These are phyloP conservation scores for Corythaeola cristata DNA, from an alignment of 2,113 vertebrate genomes.

Conservation along the genomic window DNA sequence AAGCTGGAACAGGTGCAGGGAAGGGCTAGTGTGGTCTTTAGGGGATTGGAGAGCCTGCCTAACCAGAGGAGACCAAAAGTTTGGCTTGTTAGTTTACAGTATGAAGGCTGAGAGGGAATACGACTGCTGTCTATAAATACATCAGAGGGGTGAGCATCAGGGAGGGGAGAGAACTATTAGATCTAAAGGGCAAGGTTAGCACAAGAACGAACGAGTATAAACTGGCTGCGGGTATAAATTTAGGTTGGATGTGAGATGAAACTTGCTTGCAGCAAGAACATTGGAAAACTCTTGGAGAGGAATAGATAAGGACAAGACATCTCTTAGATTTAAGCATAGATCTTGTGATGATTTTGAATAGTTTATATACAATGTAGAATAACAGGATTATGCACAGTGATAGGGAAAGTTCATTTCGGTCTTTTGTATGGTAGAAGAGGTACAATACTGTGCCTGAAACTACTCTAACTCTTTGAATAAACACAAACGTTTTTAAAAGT, in stretches of 20 bases:
- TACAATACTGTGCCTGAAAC: background rate
- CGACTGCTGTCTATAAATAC: conserved; percentile 53
- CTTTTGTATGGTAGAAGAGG: background rate
- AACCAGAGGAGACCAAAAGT: background rate
- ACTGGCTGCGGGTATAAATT: conserved; percentile 8
- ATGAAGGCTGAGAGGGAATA: conserved; percentile 3
- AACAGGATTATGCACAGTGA: background rate
- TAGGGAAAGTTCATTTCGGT: background rate
- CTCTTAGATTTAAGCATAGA: background rate
- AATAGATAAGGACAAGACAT: background rate
- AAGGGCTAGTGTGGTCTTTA: background rate
- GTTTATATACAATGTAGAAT: background rate
- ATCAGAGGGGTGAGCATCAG: background rate
- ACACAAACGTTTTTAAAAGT: background rate
- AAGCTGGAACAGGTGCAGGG: conserved; percentile 60
- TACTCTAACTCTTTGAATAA: background rate
- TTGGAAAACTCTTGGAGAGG: background rate
- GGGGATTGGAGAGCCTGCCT: background rate
- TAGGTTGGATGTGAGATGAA: background rate
- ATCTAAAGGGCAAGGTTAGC: conserved; percentile 63
- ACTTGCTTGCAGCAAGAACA: background rate
- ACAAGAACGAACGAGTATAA: background rate
- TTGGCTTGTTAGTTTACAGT: conserved; percentile 41
- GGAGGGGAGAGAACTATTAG: background rate
- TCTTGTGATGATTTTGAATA: background rate